These are phyloP conservation scores for Drosophila baimaii DNA, from an alignment of 1,140 invertebrate species.

Conservation along the genomic window DNA sequence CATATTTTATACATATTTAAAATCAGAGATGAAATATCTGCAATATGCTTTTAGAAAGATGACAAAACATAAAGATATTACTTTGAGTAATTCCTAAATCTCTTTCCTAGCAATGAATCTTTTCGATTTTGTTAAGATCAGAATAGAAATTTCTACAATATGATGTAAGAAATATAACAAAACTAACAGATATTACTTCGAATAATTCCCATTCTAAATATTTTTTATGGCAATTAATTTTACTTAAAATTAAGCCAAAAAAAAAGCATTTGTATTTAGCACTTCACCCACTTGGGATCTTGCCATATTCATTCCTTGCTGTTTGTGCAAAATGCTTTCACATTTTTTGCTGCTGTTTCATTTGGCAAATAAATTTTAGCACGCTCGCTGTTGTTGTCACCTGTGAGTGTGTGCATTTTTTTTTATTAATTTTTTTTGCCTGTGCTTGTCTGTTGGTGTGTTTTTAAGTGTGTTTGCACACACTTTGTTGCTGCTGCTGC, in stretches of 20 bases:
- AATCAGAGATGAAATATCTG: no score
- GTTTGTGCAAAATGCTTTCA: slow-evolving; percentile 1
- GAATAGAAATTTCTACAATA: no score
- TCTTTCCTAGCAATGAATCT: no score
- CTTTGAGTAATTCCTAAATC: no score
- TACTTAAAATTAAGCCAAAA: background rate
- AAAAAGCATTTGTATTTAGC: background rate
- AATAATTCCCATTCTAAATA: background rate
- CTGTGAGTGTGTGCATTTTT: slow-evolving; percentile 1
- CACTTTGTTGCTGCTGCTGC: slow-evolving; percentile 41
- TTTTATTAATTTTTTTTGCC: background rate
- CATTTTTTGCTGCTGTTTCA: slow-evolving; percentile 18
- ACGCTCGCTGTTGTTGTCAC: slow-evolving; percentile 6
- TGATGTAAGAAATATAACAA: no score
- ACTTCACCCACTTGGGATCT: slow-evolving; percentile 6
- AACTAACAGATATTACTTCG: background rate
- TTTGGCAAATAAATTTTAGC: slow-evolving; percentile 20
- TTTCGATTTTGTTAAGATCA: no score
- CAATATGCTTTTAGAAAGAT: no score
- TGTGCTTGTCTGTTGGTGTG: slow-evolving; percentile 14
- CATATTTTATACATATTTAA: no score
- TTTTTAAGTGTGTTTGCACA: slow-evolving; percentile 18
- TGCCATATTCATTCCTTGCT: background rate
- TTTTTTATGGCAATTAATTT: background rate
- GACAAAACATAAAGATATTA: no score